phyloP scores from a whole-genome alignment of 2,797 vertebrate species.

The Enteromius mattozi region DNA sequence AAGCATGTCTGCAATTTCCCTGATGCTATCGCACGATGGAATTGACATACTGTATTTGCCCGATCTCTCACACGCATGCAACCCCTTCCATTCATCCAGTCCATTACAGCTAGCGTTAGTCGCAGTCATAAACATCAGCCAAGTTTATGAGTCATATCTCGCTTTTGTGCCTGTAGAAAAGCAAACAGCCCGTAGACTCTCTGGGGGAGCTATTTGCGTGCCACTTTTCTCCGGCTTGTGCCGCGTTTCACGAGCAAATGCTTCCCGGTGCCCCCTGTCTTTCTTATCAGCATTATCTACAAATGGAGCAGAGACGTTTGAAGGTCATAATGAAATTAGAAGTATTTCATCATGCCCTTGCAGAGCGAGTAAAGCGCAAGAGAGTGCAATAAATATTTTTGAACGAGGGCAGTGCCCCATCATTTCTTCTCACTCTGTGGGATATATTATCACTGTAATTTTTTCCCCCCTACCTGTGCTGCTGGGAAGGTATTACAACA shows the following conservation, averaged over 20 bases:
- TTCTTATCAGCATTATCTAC: constrained; percentile 56
- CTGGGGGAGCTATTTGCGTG: constrained; percentile 48
- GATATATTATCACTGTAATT: constrained; percentile 50
- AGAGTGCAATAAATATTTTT: constrained; percentile 67
- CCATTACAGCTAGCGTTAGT: constrained; percentile 59
- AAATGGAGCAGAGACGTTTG: constrained; percentile 59
- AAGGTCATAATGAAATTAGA: constrained; percentile 75
- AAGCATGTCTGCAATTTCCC: constrained; percentile 40
- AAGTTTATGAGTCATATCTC: constrained; percentile 67
- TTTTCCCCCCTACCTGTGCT: background rate
- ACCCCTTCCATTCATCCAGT: constrained; percentile 58
- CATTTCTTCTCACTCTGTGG: constrained; percentile 53
- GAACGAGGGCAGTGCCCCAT: constrained; percentile 59
- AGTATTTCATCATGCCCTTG: constrained; percentile 70
- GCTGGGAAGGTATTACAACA: constrained; percentile 20
- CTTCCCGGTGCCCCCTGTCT: constrained; percentile 43
- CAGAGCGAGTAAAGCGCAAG: constrained; percentile 65
- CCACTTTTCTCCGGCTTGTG: constrained; percentile 53
- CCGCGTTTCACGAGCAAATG: constrained; percentile 42
- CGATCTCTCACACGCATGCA: constrained; percentile 38
- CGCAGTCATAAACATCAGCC: constrained; percentile 63
- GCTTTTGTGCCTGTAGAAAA: constrained; percentile 49
- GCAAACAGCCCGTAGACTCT: constrained; percentile 53
- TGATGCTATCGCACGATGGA: constrained; percentile 32
- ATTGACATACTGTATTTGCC: constrained; percentile 31